These are phyloP conservation scores for Orgyia antiqua DNA, from an alignment of 2,888 invertebrate genomes.

Conservation along the genomic window DNA sequence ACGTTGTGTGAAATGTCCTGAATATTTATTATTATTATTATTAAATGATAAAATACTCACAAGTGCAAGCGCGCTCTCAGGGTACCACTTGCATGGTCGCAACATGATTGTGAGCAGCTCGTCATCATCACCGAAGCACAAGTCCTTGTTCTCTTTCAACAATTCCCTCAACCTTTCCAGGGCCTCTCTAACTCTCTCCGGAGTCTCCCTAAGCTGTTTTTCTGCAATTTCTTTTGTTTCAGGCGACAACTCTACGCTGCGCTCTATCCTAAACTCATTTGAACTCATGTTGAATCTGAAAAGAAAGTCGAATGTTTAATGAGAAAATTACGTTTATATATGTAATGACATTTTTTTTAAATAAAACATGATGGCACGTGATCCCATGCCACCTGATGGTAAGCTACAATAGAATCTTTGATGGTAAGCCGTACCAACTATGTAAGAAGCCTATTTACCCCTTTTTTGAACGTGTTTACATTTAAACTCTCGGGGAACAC, in stretches of 20 bases:
- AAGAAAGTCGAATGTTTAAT: too few relatives aligned
- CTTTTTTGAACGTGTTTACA: too few relatives aligned
- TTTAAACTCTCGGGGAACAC: too few relatives aligned
- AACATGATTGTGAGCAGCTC: constrained; percentile 87
- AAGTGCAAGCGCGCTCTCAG: constrained; percentile 87
- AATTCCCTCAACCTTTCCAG: constrained; percentile 80
- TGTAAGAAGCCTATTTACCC: too few relatives aligned
- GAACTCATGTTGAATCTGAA: constrained; percentile 44
- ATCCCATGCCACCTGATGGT: too few relatives aligned
- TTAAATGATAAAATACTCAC: constrained; percentile 79
- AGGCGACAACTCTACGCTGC: constrained; percentile 75
- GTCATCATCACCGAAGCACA: constrained; percentile 85
- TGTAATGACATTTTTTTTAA: too few relatives aligned
- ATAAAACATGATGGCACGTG: too few relatives aligned
- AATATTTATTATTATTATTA: too few relatives aligned
- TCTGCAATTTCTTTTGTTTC: constrained; percentile 80
- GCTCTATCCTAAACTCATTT: constrained; percentile 77
- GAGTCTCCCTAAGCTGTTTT: constrained; percentile 83
- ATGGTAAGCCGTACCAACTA: too few relatives aligned
- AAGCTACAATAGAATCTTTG: too few relatives aligned
- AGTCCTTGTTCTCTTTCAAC: constrained; percentile 81
- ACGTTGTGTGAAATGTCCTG: too few relatives aligned
- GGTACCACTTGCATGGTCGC: constrained; percentile 90
- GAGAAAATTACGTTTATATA: too few relatives aligned
- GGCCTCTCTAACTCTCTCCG: constrained; percentile 80